Evolutionary conservation across 2,888 invertebrate genomes (phyloP), one percentile per base, ranked within the genome.

Genomic region (Teleogryllus oceanicus): DNA sequence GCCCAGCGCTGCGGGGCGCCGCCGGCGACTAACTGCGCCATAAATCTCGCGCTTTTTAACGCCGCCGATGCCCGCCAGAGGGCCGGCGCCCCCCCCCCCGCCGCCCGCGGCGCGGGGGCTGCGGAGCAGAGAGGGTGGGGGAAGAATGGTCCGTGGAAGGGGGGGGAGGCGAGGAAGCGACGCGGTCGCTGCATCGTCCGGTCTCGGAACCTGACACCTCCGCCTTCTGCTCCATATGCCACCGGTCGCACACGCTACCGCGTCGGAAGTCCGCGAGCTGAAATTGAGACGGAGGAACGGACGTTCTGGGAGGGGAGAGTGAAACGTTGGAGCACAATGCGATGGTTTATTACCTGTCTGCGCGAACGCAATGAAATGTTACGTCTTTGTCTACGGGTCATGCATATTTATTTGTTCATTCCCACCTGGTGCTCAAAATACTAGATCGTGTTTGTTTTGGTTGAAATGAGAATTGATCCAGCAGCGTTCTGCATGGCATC

Each of bases 201-300:
- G 85, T 79, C 80, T 85, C 80, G 84, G 85, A 83, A 83, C 84
- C 79, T 83, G 84, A 80, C 76, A 81, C 87, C 37, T 87, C 87
- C 77, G 86, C 87, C 50, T 87, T 87, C 1, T 86, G 87, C 79
- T 87, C 87, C 81, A 87, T 87, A 80, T 87, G 87, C 4, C 87
- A 87, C 82, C 37, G 16, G n/a, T 13, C 62, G 62, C 85, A 86
- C 37, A 0, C 37, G 37, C 37, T 37, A 0, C 4, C 4, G 37
- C 37, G 37, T 37, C 37, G 5, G 37, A 8, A 37, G 37, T 5
- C 37, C 37, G 2, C 4, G 8, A 37, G 37, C 5, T 37, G 37
- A 37, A 37, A 37, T 8, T 8, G 37, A 37, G 37, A 37, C 37
- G 37, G 37, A 5, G 37, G 37, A 0, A 1, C 37, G 37, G 5